These are phyloP conservation scores for Dyspetes luteomarginatus DNA, from an alignment of 2,888 invertebrate genomes.

Conservation along the genomic window DNA sequence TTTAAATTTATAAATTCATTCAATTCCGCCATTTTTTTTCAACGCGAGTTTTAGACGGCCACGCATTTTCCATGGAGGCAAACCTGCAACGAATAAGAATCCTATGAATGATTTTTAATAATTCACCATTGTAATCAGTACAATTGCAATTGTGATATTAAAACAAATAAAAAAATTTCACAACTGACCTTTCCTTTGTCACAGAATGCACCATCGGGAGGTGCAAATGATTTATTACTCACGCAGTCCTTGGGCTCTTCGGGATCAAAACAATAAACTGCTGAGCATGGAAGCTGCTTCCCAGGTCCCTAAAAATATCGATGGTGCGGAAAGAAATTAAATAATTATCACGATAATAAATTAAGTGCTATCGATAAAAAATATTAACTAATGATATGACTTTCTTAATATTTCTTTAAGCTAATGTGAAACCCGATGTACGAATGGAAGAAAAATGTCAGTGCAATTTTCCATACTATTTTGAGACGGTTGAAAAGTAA, in stretches of 20 bases:
- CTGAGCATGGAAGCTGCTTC: conserved; percentile 12
- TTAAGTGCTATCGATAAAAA: too few relatives aligned
- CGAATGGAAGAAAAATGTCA: too few relatives aligned
- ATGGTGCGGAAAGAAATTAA: neutral
- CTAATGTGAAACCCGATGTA: too few relatives aligned
- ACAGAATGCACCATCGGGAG: conserved; percentile 37
- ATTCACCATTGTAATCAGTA: too few relatives aligned
- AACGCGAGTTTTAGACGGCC: neutral
- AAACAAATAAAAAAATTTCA: too few relatives aligned
- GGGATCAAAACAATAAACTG: conserved; percentile 18
- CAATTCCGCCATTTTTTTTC: neutral
- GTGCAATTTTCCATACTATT: too few relatives aligned
- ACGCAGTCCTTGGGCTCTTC: neutral
- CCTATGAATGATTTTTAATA: too few relatives aligned
- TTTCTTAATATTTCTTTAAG: too few relatives aligned
- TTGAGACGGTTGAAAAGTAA: too few relatives aligned
- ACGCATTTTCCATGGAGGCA: conserved; percentile 43
- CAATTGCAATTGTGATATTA: too few relatives aligned
- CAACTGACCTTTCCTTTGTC: conserved; percentile 23
- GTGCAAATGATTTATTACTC: neutral
- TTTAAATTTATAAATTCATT: neutral
- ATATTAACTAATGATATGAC: too few relatives aligned
- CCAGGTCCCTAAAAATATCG: conserved; percentile 1
- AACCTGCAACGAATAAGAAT: conserved; percentile 16
- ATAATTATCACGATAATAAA: neutral